Evolutionary conservation across 2,113 vertebrate species (phyloP).

Genomic region (Eclectus roratus): DNA sequence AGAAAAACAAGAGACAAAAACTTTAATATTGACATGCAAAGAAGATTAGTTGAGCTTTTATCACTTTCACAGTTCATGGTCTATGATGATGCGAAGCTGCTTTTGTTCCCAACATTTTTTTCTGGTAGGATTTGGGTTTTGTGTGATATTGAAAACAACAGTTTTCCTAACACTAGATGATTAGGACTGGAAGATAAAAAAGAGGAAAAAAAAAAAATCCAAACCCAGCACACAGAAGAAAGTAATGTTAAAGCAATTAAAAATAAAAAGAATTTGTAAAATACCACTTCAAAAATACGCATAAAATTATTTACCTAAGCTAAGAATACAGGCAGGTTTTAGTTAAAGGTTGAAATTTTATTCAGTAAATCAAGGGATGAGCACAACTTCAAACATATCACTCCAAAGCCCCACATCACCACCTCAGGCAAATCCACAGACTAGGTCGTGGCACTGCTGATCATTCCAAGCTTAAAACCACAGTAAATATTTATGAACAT

Average conservation of each 20-base stretch:
- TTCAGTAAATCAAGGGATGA: neutral
- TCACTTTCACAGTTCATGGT: neutral
- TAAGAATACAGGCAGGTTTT: neutral
- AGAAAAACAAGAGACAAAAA: too few species aligned
- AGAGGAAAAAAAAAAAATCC: accelerated
- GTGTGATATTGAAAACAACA: neutral
- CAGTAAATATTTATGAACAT: neutral
- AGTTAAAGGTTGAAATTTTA: conserved; percentile 4
- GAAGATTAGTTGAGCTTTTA: neutral
- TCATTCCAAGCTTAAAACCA: neutral
- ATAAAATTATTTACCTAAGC: neutral
- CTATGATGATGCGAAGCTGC: neutral
- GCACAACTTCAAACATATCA: neutral
- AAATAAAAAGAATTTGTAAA: neutral
- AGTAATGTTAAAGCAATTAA: neutral
- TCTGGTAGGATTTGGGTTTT: neutral
- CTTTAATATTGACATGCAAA: neutral
- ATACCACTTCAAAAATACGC: neutral
- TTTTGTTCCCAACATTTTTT: neutral
- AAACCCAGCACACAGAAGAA: neutral
- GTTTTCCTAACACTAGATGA: neutral
- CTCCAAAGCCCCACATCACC: neutral
- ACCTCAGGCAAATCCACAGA: conserved; percentile 22
- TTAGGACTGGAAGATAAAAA: neutral
- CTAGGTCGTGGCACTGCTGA: neutral